These are phyloP conservation scores for Cyclargus thomasi DNA, from an alignment of 1,140 invertebrate species.

Conservation along the genomic window DNA sequence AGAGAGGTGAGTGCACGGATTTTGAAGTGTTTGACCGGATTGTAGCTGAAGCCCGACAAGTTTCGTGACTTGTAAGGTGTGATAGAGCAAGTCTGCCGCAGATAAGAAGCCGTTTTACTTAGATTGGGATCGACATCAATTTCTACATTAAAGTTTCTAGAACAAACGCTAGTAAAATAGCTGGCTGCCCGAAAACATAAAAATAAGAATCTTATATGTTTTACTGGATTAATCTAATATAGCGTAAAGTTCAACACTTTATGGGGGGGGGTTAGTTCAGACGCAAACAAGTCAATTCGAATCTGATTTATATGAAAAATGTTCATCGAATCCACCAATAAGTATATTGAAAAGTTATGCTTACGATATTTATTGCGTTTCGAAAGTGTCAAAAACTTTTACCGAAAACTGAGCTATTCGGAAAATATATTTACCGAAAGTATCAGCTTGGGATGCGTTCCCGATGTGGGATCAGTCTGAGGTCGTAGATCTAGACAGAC, in stretches of 20 bases:
- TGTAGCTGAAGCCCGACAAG: not conserved
- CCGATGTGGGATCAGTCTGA: constrained; percentile 7
- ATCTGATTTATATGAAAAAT: constrained; percentile 4
- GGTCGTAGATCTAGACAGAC: constrained; percentile 6
- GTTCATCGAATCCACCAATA: not conserved
- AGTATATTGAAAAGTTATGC: not conserved
- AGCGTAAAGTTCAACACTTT: not conserved
- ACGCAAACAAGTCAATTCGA: not conserved
- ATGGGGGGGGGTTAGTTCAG: not conserved
- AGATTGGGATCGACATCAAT: not conserved
- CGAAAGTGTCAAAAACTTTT: not conserved
- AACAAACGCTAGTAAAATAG: not conserved
- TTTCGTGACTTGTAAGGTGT: constrained; percentile 1
- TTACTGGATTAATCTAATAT: not conserved
- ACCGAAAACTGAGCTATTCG: not conserved
- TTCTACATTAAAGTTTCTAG: not conserved
- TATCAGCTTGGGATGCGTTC: not conserved
- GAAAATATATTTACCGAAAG: not conserved
- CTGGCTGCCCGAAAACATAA: not conserved
- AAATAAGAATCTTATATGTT: not conserved
- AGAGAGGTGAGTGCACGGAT: not conserved
- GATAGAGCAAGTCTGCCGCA: not conserved
- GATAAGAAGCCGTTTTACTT: not conserved
- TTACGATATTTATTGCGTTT: not conserved
- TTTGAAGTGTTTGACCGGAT: not conserved